Evolutionary conservation across 2,797 vertebrate species (phyloP), one percentile per base, ranked within the genome.

Genomic region (Phoeniculus purpureus): DNA sequence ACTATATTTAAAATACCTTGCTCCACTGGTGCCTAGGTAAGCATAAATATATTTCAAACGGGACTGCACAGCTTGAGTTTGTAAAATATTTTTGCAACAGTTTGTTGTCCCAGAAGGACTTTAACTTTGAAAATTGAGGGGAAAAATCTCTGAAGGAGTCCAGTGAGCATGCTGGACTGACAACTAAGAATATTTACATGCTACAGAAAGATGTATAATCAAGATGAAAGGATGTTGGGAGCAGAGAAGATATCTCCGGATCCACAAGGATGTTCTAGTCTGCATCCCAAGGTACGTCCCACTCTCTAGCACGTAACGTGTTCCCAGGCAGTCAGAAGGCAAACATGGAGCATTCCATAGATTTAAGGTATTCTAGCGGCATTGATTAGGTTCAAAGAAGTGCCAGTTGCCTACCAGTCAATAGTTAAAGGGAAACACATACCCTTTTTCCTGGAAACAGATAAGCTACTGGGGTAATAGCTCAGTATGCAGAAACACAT

Each of bases 381-480:
- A 47, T 74, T 93, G 74, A 60, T 92, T 3, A 0, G 65, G 61
- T 90, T 93, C 85, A 83, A 85, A 93, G 81, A 77, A 79, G 48
- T 93, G 52, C 29, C 22, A 70, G 82, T 81, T 25, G 40, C 61
- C 77, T 95, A 85, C 89, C 60, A 93, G 59, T 51, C 81, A 87
- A n/a, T 43, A 92, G 77, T 58, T 89, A 76, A 92, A 72, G 59
- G 55, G 72, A 95, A 88, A 51, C 72, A 64, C 90, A 88, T 23
- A 71, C 54, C 20, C 58, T 56, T 34, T 83, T 93, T 94, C 76
- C 92, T 82, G 90, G 89, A 96, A 96, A 92, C 27, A 95, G 87
- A 76, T 75, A 87, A 88, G 54, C 54, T 87, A 59, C 43, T 92
- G 27, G 73, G 56, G 66, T 65, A 25, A 56, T 61, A 74, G n/a